Evolutionary conservation across 2,888 invertebrate genomes (phyloP), one percentile per base, ranked within the genome.

Genomic region (Polietes domitor): DNA sequence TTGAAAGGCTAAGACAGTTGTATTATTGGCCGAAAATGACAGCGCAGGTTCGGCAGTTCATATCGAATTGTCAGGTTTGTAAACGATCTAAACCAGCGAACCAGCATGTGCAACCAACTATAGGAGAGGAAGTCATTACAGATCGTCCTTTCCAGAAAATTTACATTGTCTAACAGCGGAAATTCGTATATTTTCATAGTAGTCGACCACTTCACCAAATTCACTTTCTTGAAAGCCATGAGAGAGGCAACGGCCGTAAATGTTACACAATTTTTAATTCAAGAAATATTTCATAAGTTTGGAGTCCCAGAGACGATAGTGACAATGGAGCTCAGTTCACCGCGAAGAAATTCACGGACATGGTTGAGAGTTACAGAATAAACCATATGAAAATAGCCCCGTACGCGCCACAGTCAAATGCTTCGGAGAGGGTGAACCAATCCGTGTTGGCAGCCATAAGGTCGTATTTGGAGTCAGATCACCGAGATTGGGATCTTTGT

Each of bases 381-480:
- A 75, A 47, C 0, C 63, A 75, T 37, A 15, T 75, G 15, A 50
- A 53, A 50, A 63, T 32, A 9, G 65, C 75, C 1, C 12, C 6
- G 1, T 75, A 75, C 21, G n/a, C 75, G 0, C 75, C 75, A 2
- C 75, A 75, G 9, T 74, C 75, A 3, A 75, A 75, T 7, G 65
- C 75, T 15, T 26, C 75, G 1, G 75, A 74, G 74, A n/a, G n/a
- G n/a, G 74, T 74, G 0, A 74, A 74, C 15, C 61, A 74, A 12
- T 32, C 74, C 1, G 74, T 74, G 0, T 87, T 88, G 5, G 88
- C 89, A 1, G 88, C 87, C 71, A 87, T 91, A 5, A 37, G 85
- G n/a, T n/a, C 80, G 0, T 80, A 84, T 28, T 2, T 85, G 0
- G 63, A 82, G n/a, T 9, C 37, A 0, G 83, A 85, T 28, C 86